Base-by-base conservation (phyloP, 2,888 invertebrate species). In the Amphiduros pacificus region DNA sequence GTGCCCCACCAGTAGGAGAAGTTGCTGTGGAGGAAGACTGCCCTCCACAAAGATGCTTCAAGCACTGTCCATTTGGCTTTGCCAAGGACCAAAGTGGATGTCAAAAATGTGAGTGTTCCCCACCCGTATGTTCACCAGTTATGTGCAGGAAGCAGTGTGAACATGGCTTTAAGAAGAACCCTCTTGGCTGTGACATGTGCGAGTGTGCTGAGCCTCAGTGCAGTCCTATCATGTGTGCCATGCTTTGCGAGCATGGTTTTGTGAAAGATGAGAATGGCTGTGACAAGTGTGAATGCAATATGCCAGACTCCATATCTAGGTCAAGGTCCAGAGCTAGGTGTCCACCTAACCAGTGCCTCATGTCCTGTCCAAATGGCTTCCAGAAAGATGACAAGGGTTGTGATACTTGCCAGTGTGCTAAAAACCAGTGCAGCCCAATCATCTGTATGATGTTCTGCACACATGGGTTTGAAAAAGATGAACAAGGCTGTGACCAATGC, bases 371-470 rank as follows among this genome's bases (percentile, higher is more conserved):
- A 1, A 26, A 5, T 9, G 60, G 60, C 2, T 55, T 41, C 48
- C 2, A 55, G 27, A 9, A 6, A 4, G 60, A 60, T 31, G 48
- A 54, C 20, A 22, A 5, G 17, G 60, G 60, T 27, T 60, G 60
- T 31, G n/a, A 28, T 11, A 48, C 49, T 20, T 60, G 60, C 22
- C 44, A 44, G n/a, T 44, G 44, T 44, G 20, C 22, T 2, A 20
- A 44, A 6, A 44, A 44, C n/a, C 4, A n/a, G n/a, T 63, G 60
- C 27, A n/a, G 24, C 26, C 24, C 27, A 26, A 17, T 44, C 2
- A n/a, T 17, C 26, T 64, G 64, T 31, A n/a, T 3, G 20, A 61
- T 64, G 64, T 54, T 26, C 28, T 64, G 64, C 27, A 54, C 51
- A 24, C 24, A 52, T 22, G 64, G 64, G 11, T 61, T 44, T 36